These are phyloP conservation scores for Lymantria monacha DNA, from an alignment of 2,888 invertebrate species.

Conservation along the genomic window DNA sequence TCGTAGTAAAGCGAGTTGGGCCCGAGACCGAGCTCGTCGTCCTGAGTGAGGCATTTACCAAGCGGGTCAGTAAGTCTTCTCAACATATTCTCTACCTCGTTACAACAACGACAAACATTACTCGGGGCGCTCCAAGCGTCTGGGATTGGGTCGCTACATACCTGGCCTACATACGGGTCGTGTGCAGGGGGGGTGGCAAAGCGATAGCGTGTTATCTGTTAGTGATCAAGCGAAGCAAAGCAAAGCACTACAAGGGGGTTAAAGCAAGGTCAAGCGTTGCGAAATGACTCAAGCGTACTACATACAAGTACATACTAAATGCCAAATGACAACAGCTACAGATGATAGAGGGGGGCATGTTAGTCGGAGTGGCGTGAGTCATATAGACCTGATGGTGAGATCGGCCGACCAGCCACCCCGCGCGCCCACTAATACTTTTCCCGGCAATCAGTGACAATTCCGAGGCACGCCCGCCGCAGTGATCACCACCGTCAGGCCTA, in stretches of 20 bases:
- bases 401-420: slow-evolving; percentile 54
- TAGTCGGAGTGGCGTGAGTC: slow-evolving; percentile 68
- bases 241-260: slow-evolving; percentile 56
- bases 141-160: slow-evolving; percentile 51
- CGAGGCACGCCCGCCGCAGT: slow-evolving; percentile 54
- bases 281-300: slow-evolving; percentile 65
- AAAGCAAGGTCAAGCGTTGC: slow-evolving; percentile 47
- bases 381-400: slow-evolving; percentile 74
- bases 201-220: slow-evolving; percentile 38
- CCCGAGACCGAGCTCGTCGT: slow-evolving; percentile 79
- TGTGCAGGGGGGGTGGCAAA: slow-evolving; percentile 46
- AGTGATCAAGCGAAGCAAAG: slow-evolving; percentile 50
- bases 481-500: slow-evolving; percentile 77
- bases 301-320: slow-evolving; percentile 44
- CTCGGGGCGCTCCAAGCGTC: slow-evolving; percentile 58
- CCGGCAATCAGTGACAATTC: slow-evolving; percentile 41
- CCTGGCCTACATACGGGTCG: slow-evolving; percentile 47
- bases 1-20: slow-evolving; percentile 81
- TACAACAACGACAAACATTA: slow-evolving; percentile 71
- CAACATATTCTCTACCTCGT: slow-evolving; percentile 71
- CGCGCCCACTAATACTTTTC: slow-evolving; percentile 42
- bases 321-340: slow-evolving; percentile 56
- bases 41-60: slow-evolving; percentile 79
- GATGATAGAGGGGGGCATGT: slow-evolving; percentile 56
- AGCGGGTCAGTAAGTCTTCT: slow-evolving; percentile 77